Conservation (phyloP, 2,888 invertebrate species). For the Rotaria magnacalcarata region DNA sequence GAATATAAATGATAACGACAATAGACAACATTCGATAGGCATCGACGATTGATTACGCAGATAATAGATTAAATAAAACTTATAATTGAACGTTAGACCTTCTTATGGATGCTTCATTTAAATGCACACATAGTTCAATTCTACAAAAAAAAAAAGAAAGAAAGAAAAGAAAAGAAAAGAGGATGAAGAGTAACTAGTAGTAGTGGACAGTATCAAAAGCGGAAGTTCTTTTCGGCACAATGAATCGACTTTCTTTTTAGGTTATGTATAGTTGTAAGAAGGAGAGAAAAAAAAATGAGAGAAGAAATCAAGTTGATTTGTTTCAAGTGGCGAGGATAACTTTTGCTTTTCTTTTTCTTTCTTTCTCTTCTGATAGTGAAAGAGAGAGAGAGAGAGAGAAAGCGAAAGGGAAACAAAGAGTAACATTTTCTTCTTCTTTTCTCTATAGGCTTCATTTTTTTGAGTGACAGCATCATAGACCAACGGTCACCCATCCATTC, state of each 20-base stretch:
- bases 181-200: background rate
- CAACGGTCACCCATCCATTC: slow-evolving; percentile 29
- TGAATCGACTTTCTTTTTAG: background rate
- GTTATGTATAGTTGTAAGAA: background rate
- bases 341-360: slow-evolving; percentile 27
- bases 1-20: background rate
- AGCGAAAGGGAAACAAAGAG: background rate
- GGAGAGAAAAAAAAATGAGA: slow-evolving; percentile 1
- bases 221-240: background rate
- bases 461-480: slow-evolving; percentile 29
- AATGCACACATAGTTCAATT: background rate
- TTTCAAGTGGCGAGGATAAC: slow-evolving; percentile 33
- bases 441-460: background rate
- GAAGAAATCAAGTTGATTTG: slow-evolving; percentile 37
- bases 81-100: background rate
- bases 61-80: slow-evolving; percentile 12
- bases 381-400: background rate
- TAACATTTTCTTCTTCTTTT: slow-evolving; percentile 1
- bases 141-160: background rate
- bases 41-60: slow-evolving; percentile 8
- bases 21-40: slow-evolving; percentile 29
- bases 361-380: background rate
- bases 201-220: background rate
- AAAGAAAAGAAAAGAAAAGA: background rate
- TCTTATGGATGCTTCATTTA: background rate